Base-by-base conservation (phyloP, 1,140 invertebrate species). In the Drosophila seguyi region DNA sequence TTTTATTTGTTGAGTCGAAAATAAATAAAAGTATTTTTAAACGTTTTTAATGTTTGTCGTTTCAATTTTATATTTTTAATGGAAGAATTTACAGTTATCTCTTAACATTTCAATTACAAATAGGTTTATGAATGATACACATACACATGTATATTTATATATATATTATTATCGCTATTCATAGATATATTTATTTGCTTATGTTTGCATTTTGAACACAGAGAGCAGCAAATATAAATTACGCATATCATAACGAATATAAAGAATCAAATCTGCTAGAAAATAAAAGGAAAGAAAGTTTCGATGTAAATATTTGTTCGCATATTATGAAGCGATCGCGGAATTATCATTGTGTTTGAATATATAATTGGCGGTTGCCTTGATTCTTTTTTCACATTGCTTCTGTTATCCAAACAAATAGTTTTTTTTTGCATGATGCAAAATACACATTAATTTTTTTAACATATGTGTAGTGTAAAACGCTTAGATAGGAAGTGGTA, bases 41-140 rank as follows among this genome's bases (percentile, higher is more conserved):
- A 34, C 18, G 48, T 34, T 34, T 34, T 34, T 52, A 31, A 31
- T 31, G 29, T 6, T 25, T 31, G 4, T 57, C 1, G 20, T 8
- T 62, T 62, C 16, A 58, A 29, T 22, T 59, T 47, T 11, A 22
- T 72, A 53, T 66, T 79, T 75, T 79, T 83, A 79, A 83, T 83
- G 80, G 81, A 84, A 83, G 80, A 83, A 83, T 79, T 83, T 79
- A 75, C 81, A 58, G 67, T 78, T 74, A 34, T 59, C 60, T 56
- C 60, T 83, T 75, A 83, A 79, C 55, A 83, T 79, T 36, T 53
- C 50, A 55, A 78, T 63, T 78, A 82, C 65, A 69, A 53, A 68
- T 74, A 74, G 48, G 53, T 38, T 79, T 72, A 20, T 18, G 18
- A 59, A 29, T 69, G 38, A 39, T 38, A 61, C 25, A 61, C 27